A percentile compares a stretch with the other conserved stretches of the same genome.
Conservation (phyloP, 2,113 vertebrate genomes). For the Lanius ludovicianus region DNA sequence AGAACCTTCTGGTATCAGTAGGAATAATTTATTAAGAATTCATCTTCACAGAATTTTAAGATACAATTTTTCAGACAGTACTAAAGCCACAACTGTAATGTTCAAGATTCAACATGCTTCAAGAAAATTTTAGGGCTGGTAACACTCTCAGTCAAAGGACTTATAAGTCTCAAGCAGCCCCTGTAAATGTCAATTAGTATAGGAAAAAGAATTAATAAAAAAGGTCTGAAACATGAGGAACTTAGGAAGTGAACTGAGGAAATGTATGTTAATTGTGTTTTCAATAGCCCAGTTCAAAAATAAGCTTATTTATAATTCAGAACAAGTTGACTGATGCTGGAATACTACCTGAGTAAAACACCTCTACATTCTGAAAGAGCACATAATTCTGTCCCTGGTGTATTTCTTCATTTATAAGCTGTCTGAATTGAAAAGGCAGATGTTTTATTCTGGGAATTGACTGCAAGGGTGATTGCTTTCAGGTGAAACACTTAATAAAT, state of each 20-base stretch:
- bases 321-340: background rate
- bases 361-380: constrained; percentile 51
- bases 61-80: background rate
- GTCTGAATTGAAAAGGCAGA: constrained; percentile 71
- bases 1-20: background rate
- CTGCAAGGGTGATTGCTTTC: constrained; percentile 71
- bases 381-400: constrained; percentile 61
- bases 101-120: background rate
- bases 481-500: constrained; percentile 76
- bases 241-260: background rate
- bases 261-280: background rate
- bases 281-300: background rate
- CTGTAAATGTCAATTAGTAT: constrained; percentile 23
- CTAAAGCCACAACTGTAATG: constrained; percentile 14
- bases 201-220: constrained; percentile 5
- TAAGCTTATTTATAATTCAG: constrained; percentile 11
- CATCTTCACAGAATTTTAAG: background rate
- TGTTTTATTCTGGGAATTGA: constrained; percentile 74
- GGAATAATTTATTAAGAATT: background rate
- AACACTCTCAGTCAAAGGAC: background rate
- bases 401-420: constrained; percentile 66
- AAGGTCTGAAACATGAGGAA: background rate
- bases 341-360: constrained; percentile 45
- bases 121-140: constrained; percentile 10
- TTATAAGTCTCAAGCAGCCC: background rate